Base-by-base conservation (phyloP, 2,888 invertebrate genomes). In the Diplazon laetatorius region DNA sequence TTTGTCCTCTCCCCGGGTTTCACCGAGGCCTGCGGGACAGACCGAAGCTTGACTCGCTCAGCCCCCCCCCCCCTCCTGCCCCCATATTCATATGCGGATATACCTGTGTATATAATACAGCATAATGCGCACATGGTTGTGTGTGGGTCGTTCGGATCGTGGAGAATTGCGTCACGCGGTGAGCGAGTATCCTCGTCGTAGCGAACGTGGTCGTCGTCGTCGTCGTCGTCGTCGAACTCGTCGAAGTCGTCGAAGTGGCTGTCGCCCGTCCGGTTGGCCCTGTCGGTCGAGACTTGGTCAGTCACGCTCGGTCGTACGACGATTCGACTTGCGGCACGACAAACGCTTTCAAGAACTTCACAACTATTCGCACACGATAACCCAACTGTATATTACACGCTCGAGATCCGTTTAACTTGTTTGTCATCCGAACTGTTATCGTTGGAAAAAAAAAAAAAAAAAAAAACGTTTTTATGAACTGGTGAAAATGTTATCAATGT, bases 261-360 rank as follows among this genome's bases (percentile, higher is more conserved):
- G 71, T 76, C 76, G 75, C 16, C 60, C 48, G 62, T 14, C 44
- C 57, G 39, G 50, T 35, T 63, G 48, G 50, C 42, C 80, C 82
- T 80, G 83, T 83, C 84, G 84, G 81, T 80, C 80, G 85, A 81
- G 83, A 85, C 85, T 84, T 82, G 84, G 86, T 85, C 87, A 85
- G 84, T 85, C 80, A 86, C 86, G 82, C 82, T 83, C 83, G 84
- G 80, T 75, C 82, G 80, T 82, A 84, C 82, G 82, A 74, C 68
- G 72, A 73, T 48, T 57, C 16, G 68, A 20, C 60, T 35, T 37
- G 62, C 37, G 68, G 72, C 72, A 57, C 52, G n/a, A 30, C 73
- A 73, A 78, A 42, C 52, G 52, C 52, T 76, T 69, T 74, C 52
- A 77, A 55, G 4, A 30, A 2, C 30, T 2, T 30, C 30, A 30